These are phyloP conservation scores for Cartodere bifasciata DNA, from an alignment of 2,888 invertebrate species.

Conservation along the genomic window DNA sequence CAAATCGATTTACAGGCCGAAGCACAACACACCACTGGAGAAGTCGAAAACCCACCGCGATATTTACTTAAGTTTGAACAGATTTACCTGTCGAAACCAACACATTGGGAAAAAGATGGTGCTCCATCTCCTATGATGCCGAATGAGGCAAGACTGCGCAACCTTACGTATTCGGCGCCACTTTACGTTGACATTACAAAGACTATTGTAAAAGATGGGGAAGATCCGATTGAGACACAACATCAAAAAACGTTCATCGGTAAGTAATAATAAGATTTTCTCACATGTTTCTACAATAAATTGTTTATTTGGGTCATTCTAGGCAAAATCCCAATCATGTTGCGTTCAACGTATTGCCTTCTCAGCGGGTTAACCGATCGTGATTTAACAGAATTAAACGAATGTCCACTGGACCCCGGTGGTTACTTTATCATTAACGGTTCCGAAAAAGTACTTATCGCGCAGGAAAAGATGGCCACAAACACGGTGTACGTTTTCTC, in stretches of 20 bases:
- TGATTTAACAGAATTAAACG: conserved; percentile 98
- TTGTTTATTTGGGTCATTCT: too few relatives aligned
- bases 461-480: conserved; percentile 99
- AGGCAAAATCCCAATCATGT: conserved; percentile 97
- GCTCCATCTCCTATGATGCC: conserved; percentile 99
- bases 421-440: conserved; percentile 99
- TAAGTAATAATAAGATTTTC: too few relatives aligned
- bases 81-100: conserved; percentile 97
- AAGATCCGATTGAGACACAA: conserved; percentile 76
- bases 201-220: conserved; percentile 81
- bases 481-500: conserved; percentile 99
- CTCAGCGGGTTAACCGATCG: conserved; percentile 91
- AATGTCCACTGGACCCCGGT: conserved; percentile 98
- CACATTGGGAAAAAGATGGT: conserved; percentile 99
- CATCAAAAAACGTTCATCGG: conserved; percentile 66
- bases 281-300: too few relatives aligned
- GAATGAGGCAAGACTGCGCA: conserved; percentile 93
- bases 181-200: conserved; percentile 98
- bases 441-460: conserved; percentile 86
- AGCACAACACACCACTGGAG: conserved; percentile 90
- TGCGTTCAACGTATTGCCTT: conserved; percentile 93
- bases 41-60: conserved; percentile 80
- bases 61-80: conserved; percentile 96
- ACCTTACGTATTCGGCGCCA: conserved; percentile 96
- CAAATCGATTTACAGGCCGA: conserved; percentile 96